These are phyloP conservation scores for Chromoteleia sp. DNA, from an alignment of 2,888 invertebrate genomes.

Conservation along the genomic window DNA sequence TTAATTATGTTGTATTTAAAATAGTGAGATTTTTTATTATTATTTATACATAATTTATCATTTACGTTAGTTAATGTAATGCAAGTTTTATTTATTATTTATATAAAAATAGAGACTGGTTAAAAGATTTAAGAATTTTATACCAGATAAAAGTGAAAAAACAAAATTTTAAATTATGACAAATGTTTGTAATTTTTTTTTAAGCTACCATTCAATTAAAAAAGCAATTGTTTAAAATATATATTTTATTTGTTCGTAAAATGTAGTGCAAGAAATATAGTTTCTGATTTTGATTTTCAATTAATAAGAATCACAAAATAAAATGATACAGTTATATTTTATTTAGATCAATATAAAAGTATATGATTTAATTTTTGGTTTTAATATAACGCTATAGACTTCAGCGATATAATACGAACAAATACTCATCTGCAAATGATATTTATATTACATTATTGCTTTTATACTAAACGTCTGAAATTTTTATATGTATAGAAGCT, in stretches of 20 bases:
- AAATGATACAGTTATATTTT: not conserved
- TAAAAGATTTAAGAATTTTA: not conserved
- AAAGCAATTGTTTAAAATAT: no score
- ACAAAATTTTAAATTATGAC: no score
- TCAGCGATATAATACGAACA: constrained; percentile 3
- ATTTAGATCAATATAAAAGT: not conserved
- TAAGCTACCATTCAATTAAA: no score
- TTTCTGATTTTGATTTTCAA: no score
- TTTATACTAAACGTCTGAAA: not conserved
- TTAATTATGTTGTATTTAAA: not conserved
- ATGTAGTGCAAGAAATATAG: no score
- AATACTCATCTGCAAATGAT: constrained; percentile 17
- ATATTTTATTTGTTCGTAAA: no score
- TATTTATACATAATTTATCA: no score
- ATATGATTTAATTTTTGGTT: not conserved
- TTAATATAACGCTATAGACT: constrained; percentile 1
- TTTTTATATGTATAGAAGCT: constrained; percentile 10
- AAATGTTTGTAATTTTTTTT: no score
- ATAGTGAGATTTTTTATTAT: not conserved
- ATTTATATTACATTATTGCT: constrained; percentile 10
- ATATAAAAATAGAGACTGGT: not conserved
- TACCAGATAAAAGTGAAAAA: not conserved
- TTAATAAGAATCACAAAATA: no score
- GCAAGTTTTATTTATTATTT: not conserved
- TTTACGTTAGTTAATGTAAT: no score